Conservation (phyloP, 2,888 invertebrate species). For the Calameuta pallipes region DNA sequence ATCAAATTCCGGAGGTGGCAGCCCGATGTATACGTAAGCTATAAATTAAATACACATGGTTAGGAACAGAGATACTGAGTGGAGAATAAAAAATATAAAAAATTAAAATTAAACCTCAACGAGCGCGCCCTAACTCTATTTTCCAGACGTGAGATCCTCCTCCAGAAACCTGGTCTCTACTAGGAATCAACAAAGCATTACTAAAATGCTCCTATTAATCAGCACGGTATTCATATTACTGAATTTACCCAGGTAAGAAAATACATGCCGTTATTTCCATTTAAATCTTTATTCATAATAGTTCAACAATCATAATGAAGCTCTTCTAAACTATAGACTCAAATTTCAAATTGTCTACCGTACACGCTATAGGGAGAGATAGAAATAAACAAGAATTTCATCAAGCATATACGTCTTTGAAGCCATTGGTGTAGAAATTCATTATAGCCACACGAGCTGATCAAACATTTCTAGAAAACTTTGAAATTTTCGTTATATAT, state of each 20-base stretch:
- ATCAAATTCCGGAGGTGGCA: conserved; percentile 47
- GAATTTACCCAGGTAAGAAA: conserved; percentile 72
- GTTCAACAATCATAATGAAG: background rate
- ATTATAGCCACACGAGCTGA: background rate
- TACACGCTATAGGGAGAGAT: background rate
- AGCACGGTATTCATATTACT: conserved; percentile 75
- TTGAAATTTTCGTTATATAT: background rate
- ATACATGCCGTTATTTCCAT: background rate
- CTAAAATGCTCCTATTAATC: conserved; percentile 75
- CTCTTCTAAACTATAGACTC: background rate
- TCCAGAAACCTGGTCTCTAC: conserved; percentile 66
- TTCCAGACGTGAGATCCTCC: conserved; percentile 65
- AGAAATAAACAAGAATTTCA: background rate
- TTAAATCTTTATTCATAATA: background rate
- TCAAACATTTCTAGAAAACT: background rate
- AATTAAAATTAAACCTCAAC: conserved; percentile 3
- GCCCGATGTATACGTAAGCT: conserved; percentile 57
- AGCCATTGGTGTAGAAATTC: background rate
- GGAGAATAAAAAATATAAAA: background rate
- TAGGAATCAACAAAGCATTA: conserved; percentile 71
- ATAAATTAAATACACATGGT: background rate
- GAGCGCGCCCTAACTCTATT: conserved; percentile 18
- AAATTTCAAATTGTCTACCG: background rate
- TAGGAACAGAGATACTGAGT: too few species aligned
- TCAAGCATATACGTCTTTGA: background rate